phyloP scores from a whole-genome alignment of 1,140 invertebrate species.

The Araneus ventricosus region DNA sequence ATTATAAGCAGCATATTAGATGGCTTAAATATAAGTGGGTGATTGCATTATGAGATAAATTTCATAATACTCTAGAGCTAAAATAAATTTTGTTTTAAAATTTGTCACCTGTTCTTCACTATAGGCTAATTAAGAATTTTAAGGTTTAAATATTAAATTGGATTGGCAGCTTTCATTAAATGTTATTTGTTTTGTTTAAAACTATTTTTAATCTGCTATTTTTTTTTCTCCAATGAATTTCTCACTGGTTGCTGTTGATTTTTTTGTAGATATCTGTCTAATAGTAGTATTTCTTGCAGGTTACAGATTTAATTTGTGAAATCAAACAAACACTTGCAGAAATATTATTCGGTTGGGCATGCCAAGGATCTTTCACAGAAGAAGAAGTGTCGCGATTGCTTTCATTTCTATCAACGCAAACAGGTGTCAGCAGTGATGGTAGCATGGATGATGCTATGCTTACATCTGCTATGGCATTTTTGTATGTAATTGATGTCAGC shows the following conservation, averaged over 20 bases:
- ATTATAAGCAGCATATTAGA: no score
- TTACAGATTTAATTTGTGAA: conserved; percentile 88
- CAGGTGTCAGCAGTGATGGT: conserved; percentile 80
- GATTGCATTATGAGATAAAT: no score
- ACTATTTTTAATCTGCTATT: background rate
- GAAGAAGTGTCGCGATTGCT: conserved; percentile 82
- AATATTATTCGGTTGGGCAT: conserved; percentile 91
- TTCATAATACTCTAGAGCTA: no score
- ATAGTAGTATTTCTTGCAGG: conserved; percentile 80
- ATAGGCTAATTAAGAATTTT: no score
- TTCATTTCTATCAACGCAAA: conserved; percentile 80
- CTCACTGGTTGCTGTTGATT: background rate
- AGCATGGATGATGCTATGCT: conserved; percentile 88
- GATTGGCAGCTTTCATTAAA: no score
- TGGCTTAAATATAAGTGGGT: no score
- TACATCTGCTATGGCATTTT: conserved; percentile 88
- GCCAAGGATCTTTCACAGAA: conserved; percentile 88
- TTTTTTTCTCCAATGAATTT: background rate
- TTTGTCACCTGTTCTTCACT: no score
- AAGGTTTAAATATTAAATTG: no score
- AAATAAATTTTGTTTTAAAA: no score
- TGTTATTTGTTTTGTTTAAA: no score
- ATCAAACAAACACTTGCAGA: conserved; percentile 90
- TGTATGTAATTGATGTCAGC: conserved; percentile 92
- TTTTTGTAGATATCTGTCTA: background rate